phyloP scores from a whole-genome alignment of 53 echinoderm and acorn worm species.

The Antedon mediterranea region DNA sequence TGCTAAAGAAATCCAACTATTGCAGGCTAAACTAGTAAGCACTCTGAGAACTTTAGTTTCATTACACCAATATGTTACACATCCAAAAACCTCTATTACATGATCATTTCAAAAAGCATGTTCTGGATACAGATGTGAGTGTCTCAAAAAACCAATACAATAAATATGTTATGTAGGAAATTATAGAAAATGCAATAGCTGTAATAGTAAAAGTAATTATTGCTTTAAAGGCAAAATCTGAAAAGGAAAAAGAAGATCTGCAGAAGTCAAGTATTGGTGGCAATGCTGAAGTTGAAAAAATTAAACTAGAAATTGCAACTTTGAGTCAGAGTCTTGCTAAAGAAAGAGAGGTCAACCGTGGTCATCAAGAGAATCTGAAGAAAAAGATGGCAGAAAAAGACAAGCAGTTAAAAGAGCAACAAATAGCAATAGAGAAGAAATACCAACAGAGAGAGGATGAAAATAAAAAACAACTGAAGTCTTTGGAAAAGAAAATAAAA shows the following conservation, averaged over 20 bases:
- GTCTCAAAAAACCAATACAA: too few species aligned
- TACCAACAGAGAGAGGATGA: constrained; percentile 43
- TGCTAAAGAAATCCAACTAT: constrained; percentile 63
- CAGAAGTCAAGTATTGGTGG: constrained; percentile 55
- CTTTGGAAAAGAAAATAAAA: constrained; percentile 87
- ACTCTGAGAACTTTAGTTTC: too few species aligned
- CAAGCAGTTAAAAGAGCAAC: constrained; percentile 61
- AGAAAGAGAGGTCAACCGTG: constrained; percentile 58
- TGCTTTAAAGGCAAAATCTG: neutral
- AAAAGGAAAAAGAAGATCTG: constrained; percentile 42
- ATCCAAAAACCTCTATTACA: too few species aligned
- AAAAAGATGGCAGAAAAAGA: constrained; percentile 86
- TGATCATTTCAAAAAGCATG: too few species aligned
- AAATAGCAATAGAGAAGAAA: constrained; percentile 60
- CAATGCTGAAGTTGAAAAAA: constrained; percentile 55
- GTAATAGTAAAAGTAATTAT: too few species aligned
- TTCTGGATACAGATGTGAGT: too few species aligned
- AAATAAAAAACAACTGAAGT: constrained; percentile 60
- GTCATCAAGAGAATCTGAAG: constrained; percentile 74
- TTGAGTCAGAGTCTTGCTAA: constrained; percentile 47
- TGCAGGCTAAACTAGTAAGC: constrained; percentile 62
- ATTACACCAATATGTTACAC: too few species aligned
- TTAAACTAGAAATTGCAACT: constrained; percentile 43
- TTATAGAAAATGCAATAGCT: too few species aligned
- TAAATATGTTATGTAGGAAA: too few species aligned